Base-by-base conservation (phyloP, 2,797 vertebrate species). In the Amblyraja radiata region DNA sequence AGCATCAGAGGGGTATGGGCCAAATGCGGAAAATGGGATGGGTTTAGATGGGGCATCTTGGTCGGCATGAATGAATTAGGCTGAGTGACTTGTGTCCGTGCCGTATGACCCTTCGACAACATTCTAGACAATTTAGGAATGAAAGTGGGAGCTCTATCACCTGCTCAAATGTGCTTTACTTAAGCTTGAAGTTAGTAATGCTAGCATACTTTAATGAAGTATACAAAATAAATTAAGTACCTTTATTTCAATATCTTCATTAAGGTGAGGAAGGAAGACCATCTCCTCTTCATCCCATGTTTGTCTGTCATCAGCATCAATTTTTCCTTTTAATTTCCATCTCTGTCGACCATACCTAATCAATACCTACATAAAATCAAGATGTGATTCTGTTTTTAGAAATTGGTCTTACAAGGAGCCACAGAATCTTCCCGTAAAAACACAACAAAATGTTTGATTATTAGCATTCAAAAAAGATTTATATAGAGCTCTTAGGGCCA, bases 191-290 rank as follows among this genome's bases (percentile, higher is more conserved):
- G 73, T 74, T 28, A 1, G 5, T 36, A 28, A 74, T 91, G 68
- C 36, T 74, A 23, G 14, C 23, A 46, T 13, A 76, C 23, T 7
- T 54, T 54, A n/a, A 92, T 92, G 4, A 91, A 90, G 11, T 36
- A 11, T 39, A 25, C 21, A 63, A 23, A 7, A 71, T 23, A 23
- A 92, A 92, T 6, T 28, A 76, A 54, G 71, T 93, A 99, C 98
- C 98, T 99, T 99, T 94, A 99, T 99, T 94, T 99, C 97, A 94
- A 99, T 97, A 95, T 98, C 97, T 94, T 98, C 98, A 0, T 97
- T 97, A 76, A 99, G 97, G 6, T 97, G 97, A 0, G 98, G 98
- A 68, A 99, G 97, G 80, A 99, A 99, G 93, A 97, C 94, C 95
- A 97, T 98, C 94, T 98, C 97, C 93, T 98, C 99, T 90, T 98